Evolutionary conservation across 2,797 vertebrate species (phyloP).

Genomic region (Brachymystax lenok): DNA sequence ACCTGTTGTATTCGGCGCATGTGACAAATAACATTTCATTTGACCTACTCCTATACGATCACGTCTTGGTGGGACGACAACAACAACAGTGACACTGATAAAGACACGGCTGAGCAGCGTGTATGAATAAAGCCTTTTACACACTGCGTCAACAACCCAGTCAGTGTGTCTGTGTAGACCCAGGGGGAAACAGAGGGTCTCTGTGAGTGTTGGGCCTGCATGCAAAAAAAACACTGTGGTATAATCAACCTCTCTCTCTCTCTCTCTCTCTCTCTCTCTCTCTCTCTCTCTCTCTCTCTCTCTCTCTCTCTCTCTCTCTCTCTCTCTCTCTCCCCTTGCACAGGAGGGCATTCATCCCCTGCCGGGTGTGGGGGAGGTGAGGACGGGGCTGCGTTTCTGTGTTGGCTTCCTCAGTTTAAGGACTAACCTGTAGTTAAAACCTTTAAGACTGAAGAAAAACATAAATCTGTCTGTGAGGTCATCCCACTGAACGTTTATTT

Average conservation of each 20-base stretch:
- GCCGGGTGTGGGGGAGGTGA: constrained; percentile 42
- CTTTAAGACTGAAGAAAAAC: too few relatives aligned
- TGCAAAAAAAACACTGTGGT: constrained; percentile 63
- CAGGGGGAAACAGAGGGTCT: constrained; percentile 64
- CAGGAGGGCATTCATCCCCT: constrained; percentile 72
- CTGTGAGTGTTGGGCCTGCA: constrained; percentile 66
- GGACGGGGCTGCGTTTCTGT: constrained; percentile 17
- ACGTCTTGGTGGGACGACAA: constrained; percentile 44
- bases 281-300: too few relatives aligned
- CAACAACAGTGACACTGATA: constrained; percentile 48
- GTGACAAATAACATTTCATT: too few relatives aligned
- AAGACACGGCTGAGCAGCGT: constrained; percentile 55
- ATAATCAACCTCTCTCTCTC: constrained; percentile 48
- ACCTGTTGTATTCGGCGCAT: too few relatives aligned
- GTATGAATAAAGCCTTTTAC: constrained; percentile 71
- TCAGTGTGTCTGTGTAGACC: constrained; percentile 38
- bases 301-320: too few relatives aligned
- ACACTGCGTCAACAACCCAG: constrained; percentile 56
- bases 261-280: too few relatives aligned
- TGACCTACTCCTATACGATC: constrained; percentile 48
- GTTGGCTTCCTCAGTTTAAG: too few relatives aligned
- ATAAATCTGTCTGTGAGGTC: too few relatives aligned
- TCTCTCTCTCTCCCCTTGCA: constrained; percentile 35
- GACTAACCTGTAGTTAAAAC: too few relatives aligned
- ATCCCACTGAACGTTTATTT: too few relatives aligned